Conservation (phyloP, 2,113 vertebrate genomes). For the Orthonyx spaldingii region DNA sequence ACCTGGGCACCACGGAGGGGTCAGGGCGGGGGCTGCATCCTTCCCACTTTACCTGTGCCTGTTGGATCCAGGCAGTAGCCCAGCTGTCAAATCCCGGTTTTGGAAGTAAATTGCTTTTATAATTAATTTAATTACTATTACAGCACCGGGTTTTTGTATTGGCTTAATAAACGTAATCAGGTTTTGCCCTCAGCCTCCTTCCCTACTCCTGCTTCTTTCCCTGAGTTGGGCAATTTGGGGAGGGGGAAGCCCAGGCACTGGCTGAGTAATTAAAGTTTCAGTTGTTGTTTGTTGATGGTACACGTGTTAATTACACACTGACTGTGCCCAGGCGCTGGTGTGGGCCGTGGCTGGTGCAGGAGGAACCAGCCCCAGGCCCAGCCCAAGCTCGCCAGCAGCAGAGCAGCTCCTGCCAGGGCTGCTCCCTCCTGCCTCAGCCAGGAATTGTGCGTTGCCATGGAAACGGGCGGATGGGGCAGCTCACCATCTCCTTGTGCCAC, state of each 20-base stretch:
- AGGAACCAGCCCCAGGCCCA: neutral
- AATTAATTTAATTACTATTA: slow-evolving; percentile 74
- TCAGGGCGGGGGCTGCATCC: neutral
- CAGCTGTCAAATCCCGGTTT: slow-evolving; percentile 60
- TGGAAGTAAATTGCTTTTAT: slow-evolving; percentile 68
- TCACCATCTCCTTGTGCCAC: neutral
- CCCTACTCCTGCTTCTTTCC: neutral
- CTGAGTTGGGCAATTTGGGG: neutral
- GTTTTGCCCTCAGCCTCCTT: slow-evolving; percentile 37
- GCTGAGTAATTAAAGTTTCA: slow-evolving; percentile 49
- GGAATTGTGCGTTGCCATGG: neutral
- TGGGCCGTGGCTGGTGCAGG: neutral
- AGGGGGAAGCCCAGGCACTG: neutral
- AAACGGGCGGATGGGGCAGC: neutral
- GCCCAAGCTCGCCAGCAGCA: neutral
- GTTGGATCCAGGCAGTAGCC: neutral
- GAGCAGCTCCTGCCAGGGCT: neutral
- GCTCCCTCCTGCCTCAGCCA: neutral
- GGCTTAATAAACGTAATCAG: slow-evolving; percentile 65
- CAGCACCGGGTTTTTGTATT: slow-evolving; percentile 47
- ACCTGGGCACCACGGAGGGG: neutral
- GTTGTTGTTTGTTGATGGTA: neutral
- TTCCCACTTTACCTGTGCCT: neutral
- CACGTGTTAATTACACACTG: slow-evolving; percentile 44
- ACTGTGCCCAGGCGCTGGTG: neutral